phyloP scores from a whole-genome alignment of 2,113 vertebrate genomes.

The Melanerpes aurifrons region DNA sequence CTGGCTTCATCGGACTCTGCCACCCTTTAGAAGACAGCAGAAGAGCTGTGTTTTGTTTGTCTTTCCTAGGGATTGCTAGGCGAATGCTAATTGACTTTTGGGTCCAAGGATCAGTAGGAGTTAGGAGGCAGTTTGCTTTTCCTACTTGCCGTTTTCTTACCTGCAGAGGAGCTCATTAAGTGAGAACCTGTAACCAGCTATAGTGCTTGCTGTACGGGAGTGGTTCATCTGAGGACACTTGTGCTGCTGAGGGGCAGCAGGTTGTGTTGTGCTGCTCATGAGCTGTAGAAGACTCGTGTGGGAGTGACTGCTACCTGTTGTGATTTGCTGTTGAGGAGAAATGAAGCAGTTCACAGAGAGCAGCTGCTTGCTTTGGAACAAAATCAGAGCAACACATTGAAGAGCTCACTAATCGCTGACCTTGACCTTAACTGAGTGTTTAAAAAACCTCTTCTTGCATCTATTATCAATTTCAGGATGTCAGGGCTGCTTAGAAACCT shows the following conservation, averaged over 20 bases:
- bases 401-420: constrained; percentile 36
- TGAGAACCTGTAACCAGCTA: not conserved
- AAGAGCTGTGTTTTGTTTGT: not conserved
- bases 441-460: not conserved
- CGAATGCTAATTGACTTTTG: not conserved
- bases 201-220: not conserved
- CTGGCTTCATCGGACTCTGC: not conserved
- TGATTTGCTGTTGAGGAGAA: constrained; percentile 36
- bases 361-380: constrained; percentile 60
- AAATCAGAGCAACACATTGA: constrained; percentile 28
- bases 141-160: not conserved
- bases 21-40: not conserved
- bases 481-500: not conserved
- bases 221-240: constrained; percentile 31
- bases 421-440: constrained; percentile 5
- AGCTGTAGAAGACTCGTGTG: not conserved
- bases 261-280: not conserved
- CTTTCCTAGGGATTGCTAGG: not conserved
- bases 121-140: not conserved
- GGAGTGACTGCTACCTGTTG: constrained; percentile 28
- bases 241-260: not conserved
- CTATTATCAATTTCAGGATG: not conserved
- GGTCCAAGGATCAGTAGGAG: not conserved
- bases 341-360: constrained; percentile 36
- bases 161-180: not conserved